A percentile compares a stretch with the other conserved stretches of the same genome.
phyloP scores from a whole-genome alignment of 2,888 invertebrate species.

The Sphinx pinastri region DNA sequence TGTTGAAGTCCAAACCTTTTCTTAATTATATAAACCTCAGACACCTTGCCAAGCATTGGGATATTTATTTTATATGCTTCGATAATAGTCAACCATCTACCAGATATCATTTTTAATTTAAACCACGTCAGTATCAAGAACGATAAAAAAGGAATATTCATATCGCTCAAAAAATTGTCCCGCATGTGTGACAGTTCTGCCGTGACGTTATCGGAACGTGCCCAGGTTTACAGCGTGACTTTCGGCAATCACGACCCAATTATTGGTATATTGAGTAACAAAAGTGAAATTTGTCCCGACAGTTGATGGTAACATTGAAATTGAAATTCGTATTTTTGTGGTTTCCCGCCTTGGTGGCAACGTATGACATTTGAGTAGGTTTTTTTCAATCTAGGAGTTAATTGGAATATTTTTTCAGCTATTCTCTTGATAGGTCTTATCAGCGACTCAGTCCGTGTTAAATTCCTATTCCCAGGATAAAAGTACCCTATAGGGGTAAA shows the following conservation, averaged over 20 bases:
- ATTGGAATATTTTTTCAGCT: too few species aligned
- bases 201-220: slow-evolving; percentile 4
- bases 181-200: slow-evolving; percentile 4
- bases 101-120: background rate
- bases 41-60: too few species aligned
- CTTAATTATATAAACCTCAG: too few species aligned
- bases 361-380: too few species aligned
- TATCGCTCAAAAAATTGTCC: background rate
- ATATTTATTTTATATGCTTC: background rate
- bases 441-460: too few species aligned
- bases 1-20: too few species aligned
- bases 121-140: background rate
- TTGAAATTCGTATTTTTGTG: background rate
- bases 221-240: slow-evolving; percentile 5
- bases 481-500: too few species aligned
- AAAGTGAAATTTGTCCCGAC: slow-evolving; percentile 23
- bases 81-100: background rate
- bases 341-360: background rate
- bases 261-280: slow-evolving; percentile 7
- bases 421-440: too few species aligned
- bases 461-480: too few species aligned
- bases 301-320: background rate
- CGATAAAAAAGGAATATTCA: background rate
- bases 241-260: background rate
- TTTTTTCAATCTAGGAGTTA: too few species aligned